These are phyloP conservation scores for Aspiorhynchus laticeps DNA, from an alignment of 2,113 vertebrate species.

Conservation along the genomic window DNA sequence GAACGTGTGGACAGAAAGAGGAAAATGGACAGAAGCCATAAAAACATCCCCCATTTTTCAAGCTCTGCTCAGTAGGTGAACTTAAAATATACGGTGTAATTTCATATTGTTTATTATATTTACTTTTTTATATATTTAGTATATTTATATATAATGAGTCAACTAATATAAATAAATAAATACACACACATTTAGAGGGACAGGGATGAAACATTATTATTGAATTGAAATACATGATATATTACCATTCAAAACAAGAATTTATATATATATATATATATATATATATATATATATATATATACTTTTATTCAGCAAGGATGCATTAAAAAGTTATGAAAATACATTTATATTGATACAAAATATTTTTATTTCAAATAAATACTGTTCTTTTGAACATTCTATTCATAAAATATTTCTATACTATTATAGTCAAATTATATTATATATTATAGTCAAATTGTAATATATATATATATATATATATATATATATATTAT, in stretches of 20 bases:
- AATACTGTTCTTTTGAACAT: background rate
- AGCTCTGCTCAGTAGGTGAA: background rate
- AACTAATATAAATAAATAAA: background rate
- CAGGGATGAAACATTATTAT: background rate
- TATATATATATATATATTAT: no score
- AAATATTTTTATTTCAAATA: background rate
- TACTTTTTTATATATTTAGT: no score
- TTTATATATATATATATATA: no score
- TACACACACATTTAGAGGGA: background rate
- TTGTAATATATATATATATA: no score
- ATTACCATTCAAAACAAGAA: background rate
- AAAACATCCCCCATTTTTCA: background rate
- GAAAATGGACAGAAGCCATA: slow-evolving; percentile 33
- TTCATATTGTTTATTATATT: background rate
- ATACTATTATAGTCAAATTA: no score
- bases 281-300: background rate
- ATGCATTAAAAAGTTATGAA: background rate
- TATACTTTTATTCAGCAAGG: background rate
- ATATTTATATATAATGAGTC: background rate
- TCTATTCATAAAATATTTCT: background rate
- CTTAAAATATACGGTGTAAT: background rate
- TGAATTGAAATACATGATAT: background rate
- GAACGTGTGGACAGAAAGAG: slow-evolving; percentile 28
- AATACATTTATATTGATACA: background rate
- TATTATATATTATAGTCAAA: no score